These are phyloP conservation scores for Nipponacmea schrenckii DNA, from an alignment of 2,888 invertebrate genomes.

Conservation along the genomic window DNA sequence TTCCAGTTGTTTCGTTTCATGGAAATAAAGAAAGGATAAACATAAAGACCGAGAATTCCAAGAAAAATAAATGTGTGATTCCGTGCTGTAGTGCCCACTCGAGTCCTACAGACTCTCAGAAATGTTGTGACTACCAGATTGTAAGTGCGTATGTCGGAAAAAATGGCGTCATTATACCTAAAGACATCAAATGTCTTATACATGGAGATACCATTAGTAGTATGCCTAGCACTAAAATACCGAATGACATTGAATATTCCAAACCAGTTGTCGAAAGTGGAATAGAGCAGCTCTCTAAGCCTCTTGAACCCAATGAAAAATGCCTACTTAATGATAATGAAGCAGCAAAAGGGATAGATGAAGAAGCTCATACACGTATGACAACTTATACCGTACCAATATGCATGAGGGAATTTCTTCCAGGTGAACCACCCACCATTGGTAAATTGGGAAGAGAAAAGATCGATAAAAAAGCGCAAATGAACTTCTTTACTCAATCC, in stretches of 20 bases:
- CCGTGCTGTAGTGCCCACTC: conserved; percentile 26
- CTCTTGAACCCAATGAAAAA: neutral
- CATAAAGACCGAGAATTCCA: conserved; percentile 16
- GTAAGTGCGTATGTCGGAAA: neutral
- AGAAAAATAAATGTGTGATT: conserved; percentile 9
- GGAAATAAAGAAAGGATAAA: conserved; percentile 18
- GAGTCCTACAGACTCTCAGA: conserved; percentile 20
- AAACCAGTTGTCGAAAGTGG: neutral
- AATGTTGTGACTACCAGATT: conserved; percentile 15
- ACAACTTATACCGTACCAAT: neutral
- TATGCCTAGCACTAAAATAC: neutral
- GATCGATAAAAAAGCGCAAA: conserved; percentile 27
- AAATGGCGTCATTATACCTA: neutral
- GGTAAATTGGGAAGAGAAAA: conserved; percentile 13
- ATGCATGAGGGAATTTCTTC: neutral
- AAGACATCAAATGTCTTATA: neutral
- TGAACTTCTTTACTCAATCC: conserved; percentile 28
- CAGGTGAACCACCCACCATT: neutral
- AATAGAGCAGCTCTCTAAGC: neutral
- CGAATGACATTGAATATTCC: neutral
- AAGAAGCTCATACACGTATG: neutral
- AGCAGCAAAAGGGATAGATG: neutral
- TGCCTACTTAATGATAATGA: neutral
- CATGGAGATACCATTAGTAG: neutral
- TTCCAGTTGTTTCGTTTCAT: conserved; percentile 25